Evolutionary conservation across 2,113 vertebrate genomes (phyloP).

Genomic region (Tyrannus savana): DNA sequence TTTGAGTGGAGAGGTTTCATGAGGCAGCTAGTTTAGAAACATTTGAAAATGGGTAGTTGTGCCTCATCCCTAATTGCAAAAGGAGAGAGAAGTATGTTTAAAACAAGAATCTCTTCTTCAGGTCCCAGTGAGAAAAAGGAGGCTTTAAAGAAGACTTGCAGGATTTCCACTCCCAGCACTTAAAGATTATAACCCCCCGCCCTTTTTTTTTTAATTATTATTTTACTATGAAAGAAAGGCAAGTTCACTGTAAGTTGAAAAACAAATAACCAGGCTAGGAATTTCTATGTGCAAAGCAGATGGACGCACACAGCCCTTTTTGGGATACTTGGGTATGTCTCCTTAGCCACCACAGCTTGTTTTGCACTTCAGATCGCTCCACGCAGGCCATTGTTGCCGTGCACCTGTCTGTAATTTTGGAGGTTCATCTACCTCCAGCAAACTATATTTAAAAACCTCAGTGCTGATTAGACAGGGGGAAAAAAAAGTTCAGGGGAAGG

Average conservation of each 20-base stretch:
- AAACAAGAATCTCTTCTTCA: conserved; percentile 54
- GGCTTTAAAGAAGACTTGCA: conserved; percentile 68
- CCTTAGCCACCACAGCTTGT: conserved; percentile 74
- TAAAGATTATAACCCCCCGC: conserved; percentile 65
- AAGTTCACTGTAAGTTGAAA: conserved; percentile 74
- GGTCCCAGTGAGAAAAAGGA: conserved; percentile 43
- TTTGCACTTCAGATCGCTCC: conserved; percentile 62
- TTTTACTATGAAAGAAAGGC: conserved; percentile 41
- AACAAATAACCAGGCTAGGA: conserved; percentile 75
- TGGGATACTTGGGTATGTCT: conserved; percentile 59
- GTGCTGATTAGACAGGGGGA: conserved; percentile 56
- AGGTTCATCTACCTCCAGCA: conserved; percentile 73
- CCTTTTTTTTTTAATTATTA: not conserved
- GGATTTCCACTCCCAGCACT: conserved; percentile 73
- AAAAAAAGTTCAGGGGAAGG: conserved; percentile 74
- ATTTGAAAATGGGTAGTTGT: conserved; percentile 67
- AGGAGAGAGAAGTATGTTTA: conserved; percentile 43
- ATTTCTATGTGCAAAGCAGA: conserved; percentile 75
- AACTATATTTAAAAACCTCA: conserved; percentile 73
- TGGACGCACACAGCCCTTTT: conserved; percentile 45
- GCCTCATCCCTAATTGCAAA: not conserved
- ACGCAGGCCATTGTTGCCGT: conserved; percentile 64
- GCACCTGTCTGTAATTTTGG: conserved; percentile 81
- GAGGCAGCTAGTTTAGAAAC: conserved; percentile 65
- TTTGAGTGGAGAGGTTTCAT: conserved; percentile 50